phyloP scores from a whole-genome alignment of 2,113 vertebrate genomes.

The Shinisaurus crocodilurus region DNA sequence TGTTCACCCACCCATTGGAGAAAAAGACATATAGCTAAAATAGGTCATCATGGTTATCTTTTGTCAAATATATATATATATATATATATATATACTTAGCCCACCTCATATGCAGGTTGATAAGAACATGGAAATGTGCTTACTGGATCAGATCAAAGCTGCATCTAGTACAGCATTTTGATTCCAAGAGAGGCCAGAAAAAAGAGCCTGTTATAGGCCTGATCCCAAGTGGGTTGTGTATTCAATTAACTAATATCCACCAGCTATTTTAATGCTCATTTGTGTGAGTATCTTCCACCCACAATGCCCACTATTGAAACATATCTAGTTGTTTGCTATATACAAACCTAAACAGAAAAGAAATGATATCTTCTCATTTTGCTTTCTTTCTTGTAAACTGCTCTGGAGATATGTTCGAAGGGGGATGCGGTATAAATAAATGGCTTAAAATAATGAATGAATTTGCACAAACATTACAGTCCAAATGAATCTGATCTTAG shows the following conservation, averaged over 20 bases:
- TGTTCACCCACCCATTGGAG: no score
- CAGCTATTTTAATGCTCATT: not conserved
- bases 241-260: not conserved
- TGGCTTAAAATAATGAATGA: no score
- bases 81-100: no score
- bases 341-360: not conserved
- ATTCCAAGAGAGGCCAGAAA: not conserved
- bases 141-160: not conserved
- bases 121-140: not conserved
- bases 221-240: not conserved
- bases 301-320: not conserved
- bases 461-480: not conserved
- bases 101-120: not conserved
- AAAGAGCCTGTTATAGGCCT: no score
- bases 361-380: not conserved
- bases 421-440: no score
- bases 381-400: not conserved
- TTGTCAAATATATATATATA: no score
- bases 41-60: no score
- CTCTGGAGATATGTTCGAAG: no score
- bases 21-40: no score
- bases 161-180: not conserved
- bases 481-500: not conserved
- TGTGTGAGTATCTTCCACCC: not conserved
- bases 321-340: not conserved